phyloP scores from a whole-genome alignment of 2,888 invertebrate species.

The Cylindroiulus punctatus region DNA sequence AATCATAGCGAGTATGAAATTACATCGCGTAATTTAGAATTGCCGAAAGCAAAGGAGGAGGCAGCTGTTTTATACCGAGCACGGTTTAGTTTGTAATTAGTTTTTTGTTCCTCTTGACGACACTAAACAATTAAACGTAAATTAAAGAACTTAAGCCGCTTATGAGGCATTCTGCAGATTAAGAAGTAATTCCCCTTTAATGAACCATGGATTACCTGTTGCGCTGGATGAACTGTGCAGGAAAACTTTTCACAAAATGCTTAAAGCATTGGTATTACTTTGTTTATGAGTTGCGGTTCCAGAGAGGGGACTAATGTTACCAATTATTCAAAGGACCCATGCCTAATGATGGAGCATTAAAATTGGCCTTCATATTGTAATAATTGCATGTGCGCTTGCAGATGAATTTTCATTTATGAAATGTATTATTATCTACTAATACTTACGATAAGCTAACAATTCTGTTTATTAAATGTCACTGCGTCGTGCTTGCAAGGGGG shows the following conservation, averaged over 20 bases:
- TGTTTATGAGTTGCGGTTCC: no score
- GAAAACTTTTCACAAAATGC: not conserved
- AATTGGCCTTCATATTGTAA: no score
- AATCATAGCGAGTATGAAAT: conserved; percentile 2
- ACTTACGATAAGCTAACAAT: no score
- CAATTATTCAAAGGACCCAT: no score
- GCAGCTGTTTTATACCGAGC: not conserved
- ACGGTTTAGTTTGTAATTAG: conserved; percentile 5
- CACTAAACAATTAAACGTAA: conserved; percentile 35
- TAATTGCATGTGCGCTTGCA: no score
- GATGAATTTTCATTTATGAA: no score
- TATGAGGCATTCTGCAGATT: conserved; percentile 14
- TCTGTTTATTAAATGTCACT: no score
- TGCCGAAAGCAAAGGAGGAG: not conserved
- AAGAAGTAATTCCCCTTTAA: not conserved
- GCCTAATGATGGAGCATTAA: no score
- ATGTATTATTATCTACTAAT: no score
- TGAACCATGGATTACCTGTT: not conserved
- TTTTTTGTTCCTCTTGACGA: conserved; percentile 43
- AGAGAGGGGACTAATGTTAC: no score
- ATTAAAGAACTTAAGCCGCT: conserved; percentile 22
- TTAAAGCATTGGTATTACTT: not conserved
- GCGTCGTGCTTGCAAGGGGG: no score
- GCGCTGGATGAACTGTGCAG: not conserved
- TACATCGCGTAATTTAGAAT: not conserved